A percentile compares a stretch with the other conserved stretches of the same genome.
These are phyloP conservation scores for Chironomus striatipennis DNA, from an alignment of 1,140 invertebrate genomes.

Conservation along the genomic window DNA sequence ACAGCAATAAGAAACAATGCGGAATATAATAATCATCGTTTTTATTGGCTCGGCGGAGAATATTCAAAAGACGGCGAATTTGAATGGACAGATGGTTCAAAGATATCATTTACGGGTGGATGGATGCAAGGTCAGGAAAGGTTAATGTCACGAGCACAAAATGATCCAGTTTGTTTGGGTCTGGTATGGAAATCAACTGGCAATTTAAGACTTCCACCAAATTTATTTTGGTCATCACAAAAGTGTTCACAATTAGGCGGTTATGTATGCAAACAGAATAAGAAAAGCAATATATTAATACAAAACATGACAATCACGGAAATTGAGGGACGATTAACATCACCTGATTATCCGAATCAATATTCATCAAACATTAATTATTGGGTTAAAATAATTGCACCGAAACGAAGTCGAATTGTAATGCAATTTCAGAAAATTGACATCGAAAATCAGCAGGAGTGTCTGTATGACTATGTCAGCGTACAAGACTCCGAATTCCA, in stretches of 20 bases:
- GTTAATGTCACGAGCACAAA: conserved; percentile 26
- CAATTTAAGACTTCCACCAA: conserved; percentile 48
- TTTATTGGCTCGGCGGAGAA: conserved; percentile 57
- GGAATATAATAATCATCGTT: conserved; percentile 56
- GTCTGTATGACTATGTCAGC: conserved; percentile 63
- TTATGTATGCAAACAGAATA: conserved; percentile 51
- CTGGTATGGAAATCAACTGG: conserved; percentile 53
- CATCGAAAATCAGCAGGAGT: conserved; percentile 62
- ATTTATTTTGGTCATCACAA: conserved; percentile 52
- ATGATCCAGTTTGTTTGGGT: conserved; percentile 44
- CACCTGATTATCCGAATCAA: conserved; percentile 48
- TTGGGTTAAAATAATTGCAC: conserved; percentile 49
- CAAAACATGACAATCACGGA: conserved; percentile 44
- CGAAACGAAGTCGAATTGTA: conserved; percentile 51
- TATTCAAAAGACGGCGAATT: conserved; percentile 39
- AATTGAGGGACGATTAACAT: conserved; percentile 40
- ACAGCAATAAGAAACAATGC: conserved; percentile 51
- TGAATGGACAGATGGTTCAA: conserved; percentile 52
- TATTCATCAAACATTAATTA: conserved; percentile 63
- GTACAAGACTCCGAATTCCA: conserved; percentile 28
- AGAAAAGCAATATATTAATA: conserved; percentile 34
- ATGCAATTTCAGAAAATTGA: conserved; percentile 57
- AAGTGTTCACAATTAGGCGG: conserved; percentile 50
- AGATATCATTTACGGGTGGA: conserved; percentile 45
- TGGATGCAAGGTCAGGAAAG: conserved; percentile 46